Conservation (phyloP, 2,797 vertebrate species). For the Rhodeus uyekii region DNA sequence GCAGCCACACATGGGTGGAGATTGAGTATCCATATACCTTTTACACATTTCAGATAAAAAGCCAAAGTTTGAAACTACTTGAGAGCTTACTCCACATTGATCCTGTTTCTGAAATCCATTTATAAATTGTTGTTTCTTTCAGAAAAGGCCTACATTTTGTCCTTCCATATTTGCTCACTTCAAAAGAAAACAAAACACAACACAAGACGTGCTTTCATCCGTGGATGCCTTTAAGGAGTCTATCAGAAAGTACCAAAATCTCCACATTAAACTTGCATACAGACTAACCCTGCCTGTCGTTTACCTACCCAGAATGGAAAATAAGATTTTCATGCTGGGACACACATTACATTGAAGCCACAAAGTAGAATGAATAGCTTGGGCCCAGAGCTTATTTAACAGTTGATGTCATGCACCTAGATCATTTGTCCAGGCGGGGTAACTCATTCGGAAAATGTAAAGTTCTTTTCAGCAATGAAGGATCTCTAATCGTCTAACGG, state of each 20-base stretch:
- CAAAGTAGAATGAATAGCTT: constrained; percentile 76
- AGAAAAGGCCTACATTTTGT: background rate
- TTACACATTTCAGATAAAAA: background rate
- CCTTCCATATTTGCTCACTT: constrained; percentile 7
- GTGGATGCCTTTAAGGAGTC: constrained; percentile 70
- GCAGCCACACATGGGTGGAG: too few relatives aligned
- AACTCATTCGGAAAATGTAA: constrained; percentile 80
- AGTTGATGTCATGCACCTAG: constrained; percentile 74
- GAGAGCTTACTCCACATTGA: background rate
- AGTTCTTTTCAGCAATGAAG: constrained; percentile 68
- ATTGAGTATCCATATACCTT: too few relatives aligned
- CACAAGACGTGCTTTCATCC: constrained; percentile 64
- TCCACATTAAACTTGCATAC: constrained; percentile 72
- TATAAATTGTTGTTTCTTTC: background rate
- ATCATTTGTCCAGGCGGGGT: constrained; percentile 72
- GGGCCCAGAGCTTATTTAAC: constrained; percentile 77
- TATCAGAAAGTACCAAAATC: constrained; percentile 64
- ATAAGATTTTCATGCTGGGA: constrained; percentile 74
- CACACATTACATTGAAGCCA: constrained; percentile 63
- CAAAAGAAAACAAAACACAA: background rate
- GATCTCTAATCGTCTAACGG: constrained; percentile 66
- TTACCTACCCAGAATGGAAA: constrained; percentile 72
- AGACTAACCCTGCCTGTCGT: constrained; percentile 66
- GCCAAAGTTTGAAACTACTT: background rate
- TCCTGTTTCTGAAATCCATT: background rate